Evolutionary conservation across 2,113 vertebrate genomes (phyloP).

Genomic region (Lophius piscatorius): DNA sequence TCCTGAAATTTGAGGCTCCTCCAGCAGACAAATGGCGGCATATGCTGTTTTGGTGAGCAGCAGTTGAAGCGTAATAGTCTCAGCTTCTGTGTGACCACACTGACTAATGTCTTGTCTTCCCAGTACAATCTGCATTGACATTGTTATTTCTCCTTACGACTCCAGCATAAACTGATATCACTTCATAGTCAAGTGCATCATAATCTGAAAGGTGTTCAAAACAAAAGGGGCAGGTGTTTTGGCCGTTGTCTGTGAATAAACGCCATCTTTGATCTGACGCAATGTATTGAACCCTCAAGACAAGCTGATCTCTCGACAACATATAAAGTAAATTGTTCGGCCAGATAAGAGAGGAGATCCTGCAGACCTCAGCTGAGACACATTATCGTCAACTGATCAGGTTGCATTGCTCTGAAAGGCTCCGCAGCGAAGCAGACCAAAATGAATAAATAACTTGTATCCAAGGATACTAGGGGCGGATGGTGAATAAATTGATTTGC

Average conservation of each 20-base stretch:
- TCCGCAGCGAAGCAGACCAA: constrained; percentile 34
- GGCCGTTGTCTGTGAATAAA: constrained; percentile 52
- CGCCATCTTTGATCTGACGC: constrained; percentile 32
- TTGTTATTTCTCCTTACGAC: background rate
- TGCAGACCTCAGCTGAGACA: constrained; percentile 20
- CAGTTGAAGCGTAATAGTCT: background rate
- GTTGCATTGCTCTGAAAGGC: constrained; percentile 25
- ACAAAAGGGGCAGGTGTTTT: no score
- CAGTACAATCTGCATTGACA: background rate
- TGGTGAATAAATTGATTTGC: constrained; percentile 61
- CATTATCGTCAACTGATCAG: constrained; percentile 48
- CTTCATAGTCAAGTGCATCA: no score
- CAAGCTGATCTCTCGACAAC: constrained; percentile 34
- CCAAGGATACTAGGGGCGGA: constrained; percentile 55
- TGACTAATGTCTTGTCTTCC: background rate
- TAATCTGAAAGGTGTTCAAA: no score
- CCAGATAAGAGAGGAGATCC: constrained; percentile 17
- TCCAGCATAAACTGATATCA: no score
- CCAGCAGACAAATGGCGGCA: background rate
- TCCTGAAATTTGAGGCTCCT: background rate
- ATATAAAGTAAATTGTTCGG: constrained; percentile 18
- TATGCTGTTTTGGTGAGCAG: constrained; percentile 12
- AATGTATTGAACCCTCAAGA: constrained; percentile 29
- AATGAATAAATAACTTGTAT: constrained; percentile 55
- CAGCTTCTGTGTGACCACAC: background rate